Evolutionary conservation across 35 echinoderm and acorn worm genomes (phyloP), one percentile per base, ranked within the genome.

Genomic region (Amphiura filiformis): DNA sequence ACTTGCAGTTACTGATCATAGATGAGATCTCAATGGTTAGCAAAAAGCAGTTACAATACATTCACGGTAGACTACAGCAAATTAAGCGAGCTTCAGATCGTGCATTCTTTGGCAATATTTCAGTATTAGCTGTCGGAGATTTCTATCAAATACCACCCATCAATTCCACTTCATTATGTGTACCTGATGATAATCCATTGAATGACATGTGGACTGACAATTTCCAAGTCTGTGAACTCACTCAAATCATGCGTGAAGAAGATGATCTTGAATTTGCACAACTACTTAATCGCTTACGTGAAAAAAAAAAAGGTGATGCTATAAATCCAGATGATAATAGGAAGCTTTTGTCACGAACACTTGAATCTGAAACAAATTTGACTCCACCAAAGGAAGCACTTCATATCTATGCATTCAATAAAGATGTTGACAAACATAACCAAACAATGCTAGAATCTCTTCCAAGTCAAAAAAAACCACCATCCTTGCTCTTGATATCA

Each of bases 11-110:
- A 37, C 57, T 94, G 5, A 87, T 90, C 41, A 90, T 94, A 38
- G 92, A 94, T 90, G 88, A 94, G 70, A 90, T 90, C 28, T 90
- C 92, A 44, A 90, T 94, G 92, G 92, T 94, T 5, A 64, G 42
- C 32, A 57, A 56, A 2, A 82, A 94, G 12, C 36, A 86, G 28
- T 57, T 90, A 18, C 65, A 38, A 41, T 80, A 89, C 81, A 89
- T 93, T 79, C 65, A 85, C 47, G 38, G 82, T 31, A 61, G 82
- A 44, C 49, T 89, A 80, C 87, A 84, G 22, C 80, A 89, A 88
- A 93, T 89, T 5, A 80, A 89, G 35, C 36, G 32, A 38, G 52
- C 32, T 28, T 7, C 30, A 31, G 44, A 57, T 33, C 40, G 70
- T 82, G 37, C 41, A 65, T 9, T 56, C 12, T 94, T 94, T 86